Evolutionary conservation across 2,888 invertebrate species (phyloP).

Genomic region (Aleiodes alternator): DNA sequence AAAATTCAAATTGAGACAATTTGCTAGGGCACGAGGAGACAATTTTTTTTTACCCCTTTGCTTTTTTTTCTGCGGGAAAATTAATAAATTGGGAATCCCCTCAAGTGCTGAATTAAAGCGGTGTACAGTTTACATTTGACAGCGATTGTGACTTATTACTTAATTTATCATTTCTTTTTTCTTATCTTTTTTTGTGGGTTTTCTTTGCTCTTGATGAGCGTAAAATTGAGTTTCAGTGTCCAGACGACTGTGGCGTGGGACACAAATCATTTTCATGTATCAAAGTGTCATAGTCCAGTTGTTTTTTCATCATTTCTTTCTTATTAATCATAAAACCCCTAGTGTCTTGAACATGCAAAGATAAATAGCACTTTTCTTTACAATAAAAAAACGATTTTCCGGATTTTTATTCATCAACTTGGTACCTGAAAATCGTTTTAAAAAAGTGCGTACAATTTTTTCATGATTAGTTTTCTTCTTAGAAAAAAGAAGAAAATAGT

Average conservation of each 20-base stretch:
- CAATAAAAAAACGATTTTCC: neutral
- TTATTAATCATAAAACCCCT: neutral
- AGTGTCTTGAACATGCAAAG: slow-evolving; percentile 24
- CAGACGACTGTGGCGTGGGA: slow-evolving; percentile 7
- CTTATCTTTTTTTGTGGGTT: slow-evolving; percentile 34
- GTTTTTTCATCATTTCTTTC: neutral
- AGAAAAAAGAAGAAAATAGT: too few relatives aligned
- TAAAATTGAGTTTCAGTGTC: neutral
- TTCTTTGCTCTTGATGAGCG: slow-evolving; percentile 12
- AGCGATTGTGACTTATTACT: slow-evolving; percentile 53
- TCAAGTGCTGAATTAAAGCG: slow-evolving; percentile 24
- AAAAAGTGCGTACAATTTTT: slow-evolving; percentile 6
- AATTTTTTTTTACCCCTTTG: slow-evolving; percentile 50
- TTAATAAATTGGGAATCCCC: neutral
- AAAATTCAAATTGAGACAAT: slow-evolving; percentile 39
- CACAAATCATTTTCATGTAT: slow-evolving; percentile 22
- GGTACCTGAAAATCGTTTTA: slow-evolving; percentile 3
- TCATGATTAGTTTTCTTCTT: neutral
- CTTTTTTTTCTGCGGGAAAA: slow-evolving; percentile 1
- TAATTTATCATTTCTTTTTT: slow-evolving; percentile 45
- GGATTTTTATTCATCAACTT: neutral
- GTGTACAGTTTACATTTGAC: slow-evolving; percentile 60
- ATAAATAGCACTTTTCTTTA: slow-evolving; percentile 23
- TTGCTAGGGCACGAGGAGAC: slow-evolving; percentile 46
- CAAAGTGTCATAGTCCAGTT: slow-evolving; percentile 31